A percentile compares a stretch with the other conserved stretches of the same genome.
Conservation (phyloP, 2,797 vertebrate species). For the Hydrolagus colliei region DNA sequence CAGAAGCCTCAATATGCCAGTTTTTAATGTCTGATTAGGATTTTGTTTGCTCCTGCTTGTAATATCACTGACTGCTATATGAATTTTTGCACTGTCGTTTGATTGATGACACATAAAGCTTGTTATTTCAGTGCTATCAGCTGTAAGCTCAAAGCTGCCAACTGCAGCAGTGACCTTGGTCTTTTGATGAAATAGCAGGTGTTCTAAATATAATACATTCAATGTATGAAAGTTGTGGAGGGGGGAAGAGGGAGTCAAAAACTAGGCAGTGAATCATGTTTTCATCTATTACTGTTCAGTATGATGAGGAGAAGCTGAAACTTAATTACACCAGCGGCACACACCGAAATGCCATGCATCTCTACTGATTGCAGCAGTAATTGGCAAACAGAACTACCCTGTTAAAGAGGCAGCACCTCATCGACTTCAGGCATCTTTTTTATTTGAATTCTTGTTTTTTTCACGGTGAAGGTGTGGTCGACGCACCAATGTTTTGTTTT, state of each 20-base stretch:
- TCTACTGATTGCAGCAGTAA: neutral
- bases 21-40: slow-evolving; percentile 27
- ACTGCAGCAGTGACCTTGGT: slow-evolving; percentile 6
- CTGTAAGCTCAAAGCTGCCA: neutral
- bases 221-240: neutral
- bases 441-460: neutral
- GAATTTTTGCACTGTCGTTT: neutral
- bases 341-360: neutral
- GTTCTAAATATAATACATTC: slow-evolving; percentile 26
- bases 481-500: too few species aligned
- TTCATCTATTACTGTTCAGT: neutral
- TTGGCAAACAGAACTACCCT: slow-evolving; percentile 5
- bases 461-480: neutral
- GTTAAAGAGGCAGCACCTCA: neutral
- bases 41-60: slow-evolving; percentile 4
- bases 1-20: neutral
- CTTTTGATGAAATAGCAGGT: slow-evolving; percentile 27
- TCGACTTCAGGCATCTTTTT: neutral
- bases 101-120: slow-evolving; percentile 15
- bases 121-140: slow-evolving; percentile 6
- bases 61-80: neutral
- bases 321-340: neutral
- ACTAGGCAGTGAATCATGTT: neutral
- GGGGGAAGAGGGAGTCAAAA: neutral
- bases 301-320: neutral